Conservation (phyloP, 2,113 vertebrate genomes). For the Salvelinus fontinalis region DNA sequence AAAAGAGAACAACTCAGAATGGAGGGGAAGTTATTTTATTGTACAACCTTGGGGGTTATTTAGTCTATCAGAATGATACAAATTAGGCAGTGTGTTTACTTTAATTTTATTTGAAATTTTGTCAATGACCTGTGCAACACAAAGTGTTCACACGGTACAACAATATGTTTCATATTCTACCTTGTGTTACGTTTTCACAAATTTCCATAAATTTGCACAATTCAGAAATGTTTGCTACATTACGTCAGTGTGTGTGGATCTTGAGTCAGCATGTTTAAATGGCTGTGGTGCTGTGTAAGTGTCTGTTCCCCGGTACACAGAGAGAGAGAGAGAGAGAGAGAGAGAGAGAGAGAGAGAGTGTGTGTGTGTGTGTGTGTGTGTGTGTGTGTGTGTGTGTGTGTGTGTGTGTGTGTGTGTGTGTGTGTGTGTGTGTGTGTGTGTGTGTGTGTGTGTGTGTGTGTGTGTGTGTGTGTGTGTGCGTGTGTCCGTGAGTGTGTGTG, state of each 20-base stretch:
- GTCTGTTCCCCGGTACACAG: conserved; percentile 23
- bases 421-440: not conserved
- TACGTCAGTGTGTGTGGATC: not conserved
- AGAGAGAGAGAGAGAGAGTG: too few relatives aligned
- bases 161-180: too few relatives aligned
- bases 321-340: too few relatives aligned
- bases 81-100: not conserved
- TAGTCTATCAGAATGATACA: not conserved
- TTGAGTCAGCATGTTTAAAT: conserved; percentile 54
- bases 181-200: too few relatives aligned
- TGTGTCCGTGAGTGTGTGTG: conserved; percentile 21
- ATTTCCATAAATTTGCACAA: not conserved
- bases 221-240: not conserved
- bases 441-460: not conserved
- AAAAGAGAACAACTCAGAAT: conserved; percentile 8
- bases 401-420: conserved; percentile 18
- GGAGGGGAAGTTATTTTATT: not conserved
- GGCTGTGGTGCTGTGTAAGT: conserved; percentile 52
- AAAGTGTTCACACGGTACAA: too few relatives aligned
- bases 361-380: not conserved
- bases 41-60: not conserved
- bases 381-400: not conserved
- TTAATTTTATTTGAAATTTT: not conserved
- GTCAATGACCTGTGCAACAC: not conserved
- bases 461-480: conserved; percentile 21